phyloP scores from a whole-genome alignment of 92 coral and sea anemone species.

The Palythoa grandiflora region DNA sequence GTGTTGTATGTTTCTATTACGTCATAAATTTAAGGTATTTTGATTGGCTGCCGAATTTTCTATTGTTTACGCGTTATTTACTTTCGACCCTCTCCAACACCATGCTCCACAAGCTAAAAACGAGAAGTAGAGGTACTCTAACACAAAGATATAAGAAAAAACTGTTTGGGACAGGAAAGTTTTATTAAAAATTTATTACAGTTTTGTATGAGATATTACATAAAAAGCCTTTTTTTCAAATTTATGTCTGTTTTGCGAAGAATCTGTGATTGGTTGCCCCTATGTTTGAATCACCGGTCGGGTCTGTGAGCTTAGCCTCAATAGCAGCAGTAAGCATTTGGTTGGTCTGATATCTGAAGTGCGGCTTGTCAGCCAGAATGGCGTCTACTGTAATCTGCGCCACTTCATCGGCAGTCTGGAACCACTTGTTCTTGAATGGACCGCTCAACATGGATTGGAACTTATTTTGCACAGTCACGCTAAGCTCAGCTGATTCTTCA shows the following conservation, averaged over 20 bases:
- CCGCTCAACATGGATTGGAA: conserved; percentile 62
- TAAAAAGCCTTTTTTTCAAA: neutral
- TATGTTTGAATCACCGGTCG: conserved; percentile 81
- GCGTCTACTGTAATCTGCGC: conserved; percentile 79
- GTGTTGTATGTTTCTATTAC: too few species aligned
- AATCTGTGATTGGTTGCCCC: conserved; percentile 65
- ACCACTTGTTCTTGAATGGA: conserved; percentile 20
- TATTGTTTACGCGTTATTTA: too few species aligned
- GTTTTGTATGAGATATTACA: neutral
- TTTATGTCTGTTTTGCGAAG: conserved; percentile 45
- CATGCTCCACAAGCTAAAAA: too few species aligned
- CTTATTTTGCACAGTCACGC: conserved; percentile 53
- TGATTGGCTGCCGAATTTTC: too few species aligned
- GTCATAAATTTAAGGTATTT: too few species aligned
- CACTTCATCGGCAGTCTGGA: conserved; percentile 86
- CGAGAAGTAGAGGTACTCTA: too few species aligned
- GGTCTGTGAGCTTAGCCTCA: conserved; percentile 76
- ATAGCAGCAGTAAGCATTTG: conserved; percentile 63
- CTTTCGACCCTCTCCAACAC: too few species aligned
- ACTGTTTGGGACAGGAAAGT: too few species aligned
- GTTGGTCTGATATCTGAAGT: conserved; percentile 88
- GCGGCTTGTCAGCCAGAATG: conserved; percentile 81
- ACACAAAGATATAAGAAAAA: too few species aligned
- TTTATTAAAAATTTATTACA: too few species aligned
- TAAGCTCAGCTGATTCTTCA: conserved; percentile 81